Evolutionary conservation across 2,888 invertebrate species (phyloP).

Genomic region (Orthonevra nobilis): DNA sequence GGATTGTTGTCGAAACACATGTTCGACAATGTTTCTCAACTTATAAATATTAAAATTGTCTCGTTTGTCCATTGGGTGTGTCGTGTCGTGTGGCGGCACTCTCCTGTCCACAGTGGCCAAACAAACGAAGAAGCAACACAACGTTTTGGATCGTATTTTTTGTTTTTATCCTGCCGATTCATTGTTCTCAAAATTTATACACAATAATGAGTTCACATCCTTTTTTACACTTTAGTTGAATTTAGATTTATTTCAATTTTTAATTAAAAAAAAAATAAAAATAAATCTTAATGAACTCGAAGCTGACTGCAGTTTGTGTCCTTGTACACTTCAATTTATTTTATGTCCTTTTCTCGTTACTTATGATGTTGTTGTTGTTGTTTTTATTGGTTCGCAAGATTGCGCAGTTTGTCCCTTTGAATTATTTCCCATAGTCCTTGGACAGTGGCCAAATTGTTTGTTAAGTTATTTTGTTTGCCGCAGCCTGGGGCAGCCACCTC

Average conservation of each 20-base stretch:
- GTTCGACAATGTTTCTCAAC: constrained; percentile 71
- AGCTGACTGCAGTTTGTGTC: too few species aligned
- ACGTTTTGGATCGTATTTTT: too few species aligned
- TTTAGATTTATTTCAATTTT: constrained; percentile 61
- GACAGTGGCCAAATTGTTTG: constrained; percentile 14
- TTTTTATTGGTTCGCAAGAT: too few species aligned
- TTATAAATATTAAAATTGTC: constrained; percentile 71
- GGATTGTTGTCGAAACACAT: constrained; percentile 72
- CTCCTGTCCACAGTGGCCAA: constrained; percentile 11
- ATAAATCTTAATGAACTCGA: too few species aligned
- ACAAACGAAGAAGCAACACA: constrained; percentile 53
- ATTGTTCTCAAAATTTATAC: too few species aligned
- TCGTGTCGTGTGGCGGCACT: background rate
- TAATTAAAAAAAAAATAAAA: constrained; percentile 63
- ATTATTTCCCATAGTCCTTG: constrained; percentile 25
- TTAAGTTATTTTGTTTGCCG: too few species aligned
- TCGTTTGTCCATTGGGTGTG: constrained; percentile 55
- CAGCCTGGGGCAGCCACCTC: background rate
- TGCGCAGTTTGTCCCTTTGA: constrained; percentile 26
- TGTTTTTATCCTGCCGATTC: too few species aligned
- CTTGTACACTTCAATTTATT: constrained; percentile 34
- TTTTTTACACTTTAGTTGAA: too few species aligned
- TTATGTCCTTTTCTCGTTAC: constrained; percentile 23
- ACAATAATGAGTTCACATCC: too few species aligned
- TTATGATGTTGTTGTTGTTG: too few species aligned